Conservation (phyloP, 2,888 invertebrate species). For the Ramazzottius varieornatus region DNA sequence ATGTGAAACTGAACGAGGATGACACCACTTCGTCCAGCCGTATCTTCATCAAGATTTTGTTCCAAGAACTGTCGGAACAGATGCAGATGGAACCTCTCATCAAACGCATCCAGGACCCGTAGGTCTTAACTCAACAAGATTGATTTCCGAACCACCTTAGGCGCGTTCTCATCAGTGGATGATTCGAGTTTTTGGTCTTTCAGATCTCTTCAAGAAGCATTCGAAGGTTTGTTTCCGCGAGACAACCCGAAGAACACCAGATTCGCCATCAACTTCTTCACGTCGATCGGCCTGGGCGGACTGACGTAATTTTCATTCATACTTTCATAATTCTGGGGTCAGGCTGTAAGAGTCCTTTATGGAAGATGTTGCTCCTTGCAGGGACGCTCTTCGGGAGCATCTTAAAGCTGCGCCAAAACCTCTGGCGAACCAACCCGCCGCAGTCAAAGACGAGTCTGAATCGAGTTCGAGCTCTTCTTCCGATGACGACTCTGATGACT, state of each 20-base stretch:
- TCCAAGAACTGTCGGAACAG: constrained; percentile 72
- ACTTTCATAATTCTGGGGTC: neutral
- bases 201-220: constrained; percentile 55
- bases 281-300: constrained; percentile 81
- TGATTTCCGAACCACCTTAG: too few relatives aligned
- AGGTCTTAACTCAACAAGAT: constrained; percentile 26
- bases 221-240: constrained; percentile 71
- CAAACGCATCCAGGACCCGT: constrained; percentile 62
- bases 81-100: constrained; percentile 81
- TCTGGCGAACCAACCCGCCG: constrained; percentile 11
- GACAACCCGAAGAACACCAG: constrained; percentile 86
- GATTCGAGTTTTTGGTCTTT: too few relatives aligned
- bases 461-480: constrained; percentile 4
- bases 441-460: constrained; percentile 5
- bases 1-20: constrained; percentile 73
- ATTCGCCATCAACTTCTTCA: constrained; percentile 92
- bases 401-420: constrained; percentile 41
- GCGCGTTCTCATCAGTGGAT: neutral
- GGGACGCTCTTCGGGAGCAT: constrained; percentile 62
- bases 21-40: constrained; percentile 90
- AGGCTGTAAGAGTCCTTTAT: too few relatives aligned
- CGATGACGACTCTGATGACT: neutral
- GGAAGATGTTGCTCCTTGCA: constrained; percentile 14
- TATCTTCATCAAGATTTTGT: constrained; percentile 88
- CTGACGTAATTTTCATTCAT: constrained; percentile 37